Conservation (phyloP, 2,888 invertebrate species). For the Hyppa rectilinea region DNA sequence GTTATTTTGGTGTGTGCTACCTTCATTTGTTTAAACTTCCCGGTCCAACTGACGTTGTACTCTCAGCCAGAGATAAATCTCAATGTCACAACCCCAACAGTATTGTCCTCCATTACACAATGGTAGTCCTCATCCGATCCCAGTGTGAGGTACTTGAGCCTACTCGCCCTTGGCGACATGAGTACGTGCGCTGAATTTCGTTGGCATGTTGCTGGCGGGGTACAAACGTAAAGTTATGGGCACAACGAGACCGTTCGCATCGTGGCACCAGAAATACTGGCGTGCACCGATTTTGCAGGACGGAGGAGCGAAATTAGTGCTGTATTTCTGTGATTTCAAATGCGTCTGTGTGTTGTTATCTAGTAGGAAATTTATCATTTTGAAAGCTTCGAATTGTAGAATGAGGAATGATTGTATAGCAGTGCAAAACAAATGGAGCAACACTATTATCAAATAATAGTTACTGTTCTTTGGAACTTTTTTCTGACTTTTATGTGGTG, state of each 20-base stretch:
- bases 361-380: conserved; percentile 18
- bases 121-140: conserved; percentile 48
- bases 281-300: conserved; percentile 39
- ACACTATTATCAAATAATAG: neutral
- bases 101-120: conserved; percentile 43
- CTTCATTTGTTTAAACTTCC: conserved; percentile 19
- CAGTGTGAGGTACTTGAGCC: conserved; percentile 59
- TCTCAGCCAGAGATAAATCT: conserved; percentile 19
- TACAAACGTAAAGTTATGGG: conserved; percentile 64
- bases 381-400: neutral
- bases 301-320: conserved; percentile 43
- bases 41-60: neutral
- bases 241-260: conserved; percentile 59
- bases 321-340: conserved; percentile 25
- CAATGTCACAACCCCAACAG: conserved; percentile 42
- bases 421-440: neutral
- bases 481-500: neutral
- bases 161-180: conserved; percentile 67
- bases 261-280: conserved; percentile 26
- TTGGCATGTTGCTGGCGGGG: conserved; percentile 58
- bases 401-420: neutral
- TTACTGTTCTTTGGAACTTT: neutral
- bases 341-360: conserved; percentile 15
- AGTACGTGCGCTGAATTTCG: conserved; percentile 71
- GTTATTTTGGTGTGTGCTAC: neutral